These are phyloP conservation scores for Toxotes chatareus DNA, from an alignment of 2,113 vertebrate genomes.

Conservation along the genomic window DNA sequence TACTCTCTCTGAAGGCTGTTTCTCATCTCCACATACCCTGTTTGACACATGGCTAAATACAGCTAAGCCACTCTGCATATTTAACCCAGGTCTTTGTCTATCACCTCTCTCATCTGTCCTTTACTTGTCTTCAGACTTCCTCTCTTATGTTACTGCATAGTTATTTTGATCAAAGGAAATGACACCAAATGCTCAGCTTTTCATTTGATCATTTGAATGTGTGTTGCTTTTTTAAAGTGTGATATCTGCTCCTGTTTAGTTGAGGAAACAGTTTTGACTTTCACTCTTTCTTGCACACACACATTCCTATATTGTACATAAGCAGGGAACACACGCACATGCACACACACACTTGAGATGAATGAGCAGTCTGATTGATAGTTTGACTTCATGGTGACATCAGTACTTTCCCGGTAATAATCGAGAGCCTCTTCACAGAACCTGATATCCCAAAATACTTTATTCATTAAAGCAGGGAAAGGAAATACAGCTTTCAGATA, in stretches of 20 bases:
- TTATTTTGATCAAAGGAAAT: neutral
- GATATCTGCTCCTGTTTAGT: neutral
- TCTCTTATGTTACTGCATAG: neutral
- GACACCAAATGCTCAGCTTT: neutral
- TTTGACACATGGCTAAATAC: slow-evolving; percentile 71
- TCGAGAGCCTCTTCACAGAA: slow-evolving; percentile 21
- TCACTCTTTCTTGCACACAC: neutral
- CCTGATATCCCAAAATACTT: slow-evolving; percentile 41
- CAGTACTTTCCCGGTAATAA: slow-evolving; percentile 20
- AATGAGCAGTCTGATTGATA: slow-evolving; percentile 15
- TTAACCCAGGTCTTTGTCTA: slow-evolving; percentile 19
- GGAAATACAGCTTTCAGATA: slow-evolving; percentile 11
- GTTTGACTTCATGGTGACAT: slow-evolving; percentile 23
- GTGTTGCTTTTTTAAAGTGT: neutral
- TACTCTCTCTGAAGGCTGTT: slow-evolving; percentile 52
- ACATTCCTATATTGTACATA: neutral
- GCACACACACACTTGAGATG: neutral
- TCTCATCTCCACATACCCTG: slow-evolving; percentile 62
- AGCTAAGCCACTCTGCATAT: slow-evolving; percentile 46
- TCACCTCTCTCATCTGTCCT: neutral
- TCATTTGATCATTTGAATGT: neutral
- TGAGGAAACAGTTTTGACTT: neutral
- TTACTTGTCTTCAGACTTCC: slow-evolving; percentile 3
- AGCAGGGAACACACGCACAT: neutral
- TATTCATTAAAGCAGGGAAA: slow-evolving; percentile 26